Evolutionary conservation across 2,888 invertebrate species (phyloP), one percentile per base, ranked within the genome.

Genomic region (Onchidella celtica): DNA sequence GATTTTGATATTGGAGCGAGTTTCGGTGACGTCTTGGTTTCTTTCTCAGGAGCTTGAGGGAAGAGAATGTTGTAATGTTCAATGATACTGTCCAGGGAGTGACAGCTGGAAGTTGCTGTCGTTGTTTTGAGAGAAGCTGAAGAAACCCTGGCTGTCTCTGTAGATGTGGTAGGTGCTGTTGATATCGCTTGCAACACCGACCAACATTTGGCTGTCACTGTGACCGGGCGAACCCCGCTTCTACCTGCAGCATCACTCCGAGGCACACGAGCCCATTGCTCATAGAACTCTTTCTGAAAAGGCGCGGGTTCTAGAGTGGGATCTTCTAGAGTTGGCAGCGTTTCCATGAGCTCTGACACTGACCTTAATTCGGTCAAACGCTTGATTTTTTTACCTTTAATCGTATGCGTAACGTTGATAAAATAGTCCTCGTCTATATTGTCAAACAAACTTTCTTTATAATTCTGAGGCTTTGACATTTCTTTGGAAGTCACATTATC

Each of bases 51-150:
- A 2, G 36, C 65, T 9, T 27, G 38, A 3, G 75, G 75, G 40
- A 47, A 79, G 14, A 79, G n/a, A 17, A 55, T 59, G 65, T 79
- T 73, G 21, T 79, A 79, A 0, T 79, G 65, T 6, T 79, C 79
- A 24, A 79, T 63, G n/a, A 79, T 79, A 21, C 65, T 72, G 34
- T 79, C 79, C 24, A 79, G 36, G 0, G 79, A 65, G 3, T 72
- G 63, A 29, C 72, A 79, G 0, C 65, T 38, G 3, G 66, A 11
- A 21, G 40, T 66, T 6, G 63, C 17, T 21, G 76, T 2, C 4
- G 21, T 72, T 14, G 21, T 24, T 14, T 55, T 69, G 1, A 24
- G 40, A 0, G 65, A 66, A 6, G 63, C 38, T 6, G 66, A 4
- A 32, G 59, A 21, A 0, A 29, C 0, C n/a, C n/a, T n/a, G n/a